phyloP scores from a whole-genome alignment of 92 coral and sea anemone genomes.

The Phenganax marumi region DNA sequence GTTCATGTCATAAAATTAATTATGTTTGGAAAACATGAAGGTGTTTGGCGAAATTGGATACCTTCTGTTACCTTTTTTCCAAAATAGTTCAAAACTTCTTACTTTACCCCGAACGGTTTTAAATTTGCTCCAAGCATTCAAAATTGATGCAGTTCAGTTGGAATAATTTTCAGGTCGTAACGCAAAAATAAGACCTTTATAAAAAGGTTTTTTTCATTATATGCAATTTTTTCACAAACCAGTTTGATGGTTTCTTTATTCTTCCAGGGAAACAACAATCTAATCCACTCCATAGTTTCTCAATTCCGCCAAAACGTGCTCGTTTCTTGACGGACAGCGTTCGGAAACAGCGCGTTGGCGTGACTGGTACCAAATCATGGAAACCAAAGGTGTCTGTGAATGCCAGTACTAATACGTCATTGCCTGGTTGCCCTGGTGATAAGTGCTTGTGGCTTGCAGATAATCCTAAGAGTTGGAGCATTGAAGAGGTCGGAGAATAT shows the following conservation, averaged over 20 bases:
- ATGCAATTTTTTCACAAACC: not conserved
- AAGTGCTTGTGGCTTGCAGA: constrained; percentile 86
- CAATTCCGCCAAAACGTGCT: constrained; percentile 45
- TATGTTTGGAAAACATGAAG: no score
- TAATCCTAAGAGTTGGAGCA: constrained; percentile 86
- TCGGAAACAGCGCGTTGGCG: no score
- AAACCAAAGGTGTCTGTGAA: constrained; percentile 47
- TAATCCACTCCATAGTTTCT: constrained; percentile 29
- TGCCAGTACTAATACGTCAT: constrained; percentile 89
- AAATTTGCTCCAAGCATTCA: no score
- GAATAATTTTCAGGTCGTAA: no score
- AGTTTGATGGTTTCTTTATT: not conserved
- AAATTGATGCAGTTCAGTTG: no score
- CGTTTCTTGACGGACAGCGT: constrained; percentile 50
- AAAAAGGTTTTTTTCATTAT: no score
- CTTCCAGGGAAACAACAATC: not conserved
- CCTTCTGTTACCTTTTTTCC: not conserved
- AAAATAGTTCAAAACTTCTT: no score
- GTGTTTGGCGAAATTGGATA: no score
- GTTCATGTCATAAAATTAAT: no score
- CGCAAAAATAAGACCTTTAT: no score
- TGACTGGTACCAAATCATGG: constrained; percentile 57
- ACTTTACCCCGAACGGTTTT: no score
- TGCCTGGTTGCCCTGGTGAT: constrained; percentile 91
- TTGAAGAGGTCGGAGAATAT: constrained; percentile 83